Evolutionary conservation across 2,888 invertebrate species (phyloP).

Genomic region (Catonia carolina): DNA sequence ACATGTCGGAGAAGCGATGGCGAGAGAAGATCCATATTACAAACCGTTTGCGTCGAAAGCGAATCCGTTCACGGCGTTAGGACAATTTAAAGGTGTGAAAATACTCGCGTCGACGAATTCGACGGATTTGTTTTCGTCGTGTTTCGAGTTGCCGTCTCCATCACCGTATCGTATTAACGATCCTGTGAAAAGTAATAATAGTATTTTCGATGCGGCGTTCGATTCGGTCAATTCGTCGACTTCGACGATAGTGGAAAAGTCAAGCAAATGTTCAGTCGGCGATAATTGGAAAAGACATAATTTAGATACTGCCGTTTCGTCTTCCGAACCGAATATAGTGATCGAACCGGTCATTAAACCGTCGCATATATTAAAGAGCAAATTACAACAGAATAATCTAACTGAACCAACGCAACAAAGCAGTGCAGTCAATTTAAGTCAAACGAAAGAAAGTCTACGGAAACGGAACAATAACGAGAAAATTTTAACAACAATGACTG

Average conservation of each 20-base stretch:
- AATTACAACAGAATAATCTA: neutral
- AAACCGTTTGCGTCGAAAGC: conserved; percentile 56
- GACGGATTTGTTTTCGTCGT: conserved; percentile 62
- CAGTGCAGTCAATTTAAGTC: no score
- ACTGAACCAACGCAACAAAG: neutral
- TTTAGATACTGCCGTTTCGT: neutral
- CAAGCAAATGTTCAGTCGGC: neutral
- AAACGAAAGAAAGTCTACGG: no score
- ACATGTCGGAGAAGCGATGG: conserved; percentile 76
- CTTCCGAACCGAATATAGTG: conserved; percentile 26
- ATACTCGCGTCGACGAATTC: conserved; percentile 57
- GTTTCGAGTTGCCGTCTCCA: conserved; percentile 69
- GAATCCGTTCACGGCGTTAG: conserved; percentile 68
- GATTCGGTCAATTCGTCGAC: neutral
- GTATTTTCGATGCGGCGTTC: no score
- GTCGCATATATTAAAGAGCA: conserved; percentile 29
- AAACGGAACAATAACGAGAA: no score
- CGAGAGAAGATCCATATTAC: conserved; percentile 75
- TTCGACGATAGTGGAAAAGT: neutral
- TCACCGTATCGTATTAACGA: conserved; percentile 40
- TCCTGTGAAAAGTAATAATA: no score
- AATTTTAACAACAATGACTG: conserved; percentile 11
- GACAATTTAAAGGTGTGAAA: conserved; percentile 69
- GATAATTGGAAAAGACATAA: conserved; percentile 16
- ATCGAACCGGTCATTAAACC: conserved; percentile 35